These are phyloP conservation scores for Pseudorectes ferrugineus DNA, from an alignment of 2,113 vertebrate species.

Conservation along the genomic window DNA sequence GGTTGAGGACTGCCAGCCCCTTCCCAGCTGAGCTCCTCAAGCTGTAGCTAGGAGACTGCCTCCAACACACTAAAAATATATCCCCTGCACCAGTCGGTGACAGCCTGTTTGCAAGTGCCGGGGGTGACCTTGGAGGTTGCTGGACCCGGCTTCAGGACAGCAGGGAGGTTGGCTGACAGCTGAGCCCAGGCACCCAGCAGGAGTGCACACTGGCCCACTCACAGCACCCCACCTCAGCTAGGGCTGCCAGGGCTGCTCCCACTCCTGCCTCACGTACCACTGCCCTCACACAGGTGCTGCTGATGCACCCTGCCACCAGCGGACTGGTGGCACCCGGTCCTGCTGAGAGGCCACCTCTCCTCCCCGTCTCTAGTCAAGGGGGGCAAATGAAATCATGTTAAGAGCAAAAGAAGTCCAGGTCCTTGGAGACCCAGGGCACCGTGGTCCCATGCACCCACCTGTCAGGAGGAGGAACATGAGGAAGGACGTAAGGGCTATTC, in stretches of 20 bases:
- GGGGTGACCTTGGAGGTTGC: neutral
- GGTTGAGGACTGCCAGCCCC: slow-evolving; percentile 12
- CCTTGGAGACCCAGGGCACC: no score
- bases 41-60: slow-evolving; percentile 50
- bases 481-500: neutral
- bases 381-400: neutral
- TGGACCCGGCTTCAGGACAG: neutral
- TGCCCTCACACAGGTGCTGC: neutral
- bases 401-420: no score
- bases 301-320: neutral
- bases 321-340: fast-evolving
- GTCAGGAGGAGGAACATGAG: fast-evolving
- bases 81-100: neutral
- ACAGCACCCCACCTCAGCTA: fast-evolving
- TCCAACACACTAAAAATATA: slow-evolving; percentile 18
- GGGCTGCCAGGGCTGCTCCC: neutral
- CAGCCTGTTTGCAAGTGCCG: neutral
- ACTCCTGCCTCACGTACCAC: fast-evolving
- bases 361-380: neutral
- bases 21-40: slow-evolving; percentile 5
- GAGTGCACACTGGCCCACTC: fast-evolving
- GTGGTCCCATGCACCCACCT: fast-evolving
- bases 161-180: neutral
- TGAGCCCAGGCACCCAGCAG: neutral
- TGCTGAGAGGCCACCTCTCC: neutral